Base-by-base conservation (phyloP, 2,888 invertebrate species). In the Papilio gigon region DNA sequence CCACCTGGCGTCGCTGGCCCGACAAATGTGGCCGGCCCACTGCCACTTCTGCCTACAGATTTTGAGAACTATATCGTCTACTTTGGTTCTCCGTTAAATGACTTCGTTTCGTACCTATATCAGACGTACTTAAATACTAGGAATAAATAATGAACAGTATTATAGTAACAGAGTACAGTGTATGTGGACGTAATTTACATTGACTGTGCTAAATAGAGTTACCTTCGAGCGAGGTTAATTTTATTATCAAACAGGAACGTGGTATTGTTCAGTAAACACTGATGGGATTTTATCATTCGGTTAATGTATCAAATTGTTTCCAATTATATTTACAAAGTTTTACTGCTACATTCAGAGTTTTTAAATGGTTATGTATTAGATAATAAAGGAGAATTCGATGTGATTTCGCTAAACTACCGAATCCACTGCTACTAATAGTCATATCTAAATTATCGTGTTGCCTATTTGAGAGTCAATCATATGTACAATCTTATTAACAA, bases 181-280 rank as follows among this genome's bases (percentile, higher is more conserved):
- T n/a, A 30, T 27, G 27, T 37, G 14, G 14, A 62, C 8, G 35
- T n/a, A 14, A 64, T 64, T 37, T 53, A 53, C 27, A 64, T 53
- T 61, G 35, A 67, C 37, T 17, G 60, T 20, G 35, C 64, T 68
- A 68, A 68, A 59, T 33, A 42, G 50, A 59, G 30, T 64, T 50
- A 65, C 59, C 68, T 64, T 50, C 27, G 14, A 47, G 37, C 59
- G 25, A 65, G 50, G 68, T 60, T 59, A 60, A 65, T 30, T 68
- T 30, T 65, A 64, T 68, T 68, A 68, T 30, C 60, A 60, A 37
- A 50, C 22, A 11, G 6, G 37, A 61, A 53, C 30, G 35, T 47
- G 5, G 47, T 44, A 58, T 63, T 63, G 30, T 56, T 56, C 30
- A 56, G 30, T 56, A 56, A 56, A 56, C 53, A 56, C 30, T 56